phyloP scores from a whole-genome alignment of 2,113 vertebrate genomes.

The Glaucidium brasilianum region DNA sequence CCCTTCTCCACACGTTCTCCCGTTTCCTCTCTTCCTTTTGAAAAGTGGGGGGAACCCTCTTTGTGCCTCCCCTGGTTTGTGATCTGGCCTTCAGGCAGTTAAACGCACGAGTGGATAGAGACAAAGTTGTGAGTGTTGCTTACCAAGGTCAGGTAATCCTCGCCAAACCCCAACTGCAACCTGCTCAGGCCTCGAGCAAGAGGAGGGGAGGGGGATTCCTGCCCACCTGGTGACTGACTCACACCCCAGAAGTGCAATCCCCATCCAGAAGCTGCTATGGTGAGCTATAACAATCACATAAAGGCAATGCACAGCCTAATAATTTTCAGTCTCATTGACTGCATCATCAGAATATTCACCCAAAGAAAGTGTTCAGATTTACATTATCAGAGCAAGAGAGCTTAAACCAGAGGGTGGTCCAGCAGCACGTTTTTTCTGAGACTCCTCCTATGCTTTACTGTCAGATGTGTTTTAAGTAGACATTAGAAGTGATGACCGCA shows the following conservation, averaged over 20 bases:
- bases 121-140: neutral
- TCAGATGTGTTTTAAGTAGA: neutral
- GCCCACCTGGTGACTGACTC: neutral
- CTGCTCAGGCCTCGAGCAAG: neutral
- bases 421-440: neutral
- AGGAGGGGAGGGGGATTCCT: neutral
- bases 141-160: neutral
- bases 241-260: neutral
- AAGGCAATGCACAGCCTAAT: neutral
- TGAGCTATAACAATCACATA: neutral
- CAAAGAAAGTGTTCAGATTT: neutral
- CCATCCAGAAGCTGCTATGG: neutral
- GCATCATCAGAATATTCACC: neutral
- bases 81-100: neutral
- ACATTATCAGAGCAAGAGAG: neutral
- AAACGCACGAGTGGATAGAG: neutral
- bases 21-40: neutral
- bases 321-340: neutral
- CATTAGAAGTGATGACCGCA: neutral
- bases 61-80: neutral
- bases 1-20: neutral
- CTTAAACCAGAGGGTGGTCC: neutral
- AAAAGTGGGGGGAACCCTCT: neutral
- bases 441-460: neutral
- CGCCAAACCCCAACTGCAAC: rapidly evolving